Conservation (phyloP, 2,888 invertebrate species). For the Drosophila anomalipes region DNA sequence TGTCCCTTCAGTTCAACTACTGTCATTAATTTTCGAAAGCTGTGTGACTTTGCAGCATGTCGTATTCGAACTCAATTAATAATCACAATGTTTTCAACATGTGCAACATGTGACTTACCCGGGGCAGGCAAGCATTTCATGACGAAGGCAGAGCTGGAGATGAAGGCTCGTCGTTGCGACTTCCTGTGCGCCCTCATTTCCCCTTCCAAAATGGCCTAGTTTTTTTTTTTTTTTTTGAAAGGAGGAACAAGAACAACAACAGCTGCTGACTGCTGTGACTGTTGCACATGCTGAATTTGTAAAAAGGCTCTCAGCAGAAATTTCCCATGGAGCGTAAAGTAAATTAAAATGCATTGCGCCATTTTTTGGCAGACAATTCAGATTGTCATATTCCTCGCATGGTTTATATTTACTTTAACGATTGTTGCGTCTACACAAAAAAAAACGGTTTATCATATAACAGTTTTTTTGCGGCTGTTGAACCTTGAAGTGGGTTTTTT, state of each 20-base stretch:
- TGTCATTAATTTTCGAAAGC: constrained; percentile 62
- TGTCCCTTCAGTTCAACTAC: constrained; percentile 20
- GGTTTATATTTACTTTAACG: neutral
- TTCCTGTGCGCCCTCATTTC: constrained; percentile 31
- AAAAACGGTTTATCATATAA: neutral
- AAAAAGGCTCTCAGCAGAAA: neutral
- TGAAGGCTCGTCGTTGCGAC: constrained; percentile 14
- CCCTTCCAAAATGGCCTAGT: constrained; percentile 45
- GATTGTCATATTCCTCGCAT: neutral
- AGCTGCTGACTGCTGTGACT: neutral
- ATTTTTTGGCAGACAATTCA: neutral
- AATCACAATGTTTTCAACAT: constrained; percentile 39
- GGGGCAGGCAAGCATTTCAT: constrained; percentile 5
- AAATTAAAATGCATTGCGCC: constrained; percentile 8
- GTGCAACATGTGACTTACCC: constrained; percentile 68
- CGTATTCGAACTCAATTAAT: constrained; percentile 69
- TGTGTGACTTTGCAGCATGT: constrained; percentile 32
- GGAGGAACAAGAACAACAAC: neutral
- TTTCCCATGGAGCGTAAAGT: neutral
- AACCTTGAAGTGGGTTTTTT: neutral
- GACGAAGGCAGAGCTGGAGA: neutral
- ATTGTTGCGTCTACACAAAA: neutral
- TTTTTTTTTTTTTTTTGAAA: constrained; percentile 6
- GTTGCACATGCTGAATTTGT: constrained; percentile 11
- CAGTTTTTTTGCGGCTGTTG: neutral